Evolutionary conservation across 2,797 vertebrate genomes (phyloP), one percentile per base, ranked within the genome.

Genomic region (Chaetophractus vellerosus): DNA sequence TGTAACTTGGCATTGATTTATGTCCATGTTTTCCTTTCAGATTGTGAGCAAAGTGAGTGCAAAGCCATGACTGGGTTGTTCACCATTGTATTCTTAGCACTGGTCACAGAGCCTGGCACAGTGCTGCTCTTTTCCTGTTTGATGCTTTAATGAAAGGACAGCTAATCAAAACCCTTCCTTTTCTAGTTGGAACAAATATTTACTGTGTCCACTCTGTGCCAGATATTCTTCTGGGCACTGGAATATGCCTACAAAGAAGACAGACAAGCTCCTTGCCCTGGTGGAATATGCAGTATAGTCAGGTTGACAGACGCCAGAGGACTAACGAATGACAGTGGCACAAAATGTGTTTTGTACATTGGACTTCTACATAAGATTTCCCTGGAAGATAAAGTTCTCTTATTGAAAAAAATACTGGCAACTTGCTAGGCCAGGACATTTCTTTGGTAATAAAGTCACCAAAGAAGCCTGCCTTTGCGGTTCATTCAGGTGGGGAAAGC

Each of bases 281-380:
- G 8, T 82, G 33, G 64, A 61, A 36, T 12, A 5, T 15, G 3
- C 3, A 1, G 0, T 23, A 69, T 55, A 15, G 9, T 95, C 26
- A 86, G 38, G 71, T 55, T n/a, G 76, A 57, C 69, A 36, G 74
- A 50, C 23, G 36, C 12, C n/a, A 1, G 1, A 38, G 66, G 38
- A 63, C 26, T 89, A 64, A 10, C 88, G 93, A 23, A 71, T 79
- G 66, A 90, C 15, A 5, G 11, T 61, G 33, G 38, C 57, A 23
- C 74, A 74, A 64, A 81, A 85, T 61, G 31, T 45, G 33, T 76
- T 88, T 96, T 24, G 69, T 21, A 63, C 82, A 21, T 82, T 8
- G 28, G 38, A 55, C 23, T 12, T 75, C 74, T 69, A 26, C 23
- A 68, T 57, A 59, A 33, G 82, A 55, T 57, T 93, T 90, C 74